Evolutionary conservation across 2,888 invertebrate species (phyloP).

Genomic region (Listrodromus nycthemerus): DNA sequence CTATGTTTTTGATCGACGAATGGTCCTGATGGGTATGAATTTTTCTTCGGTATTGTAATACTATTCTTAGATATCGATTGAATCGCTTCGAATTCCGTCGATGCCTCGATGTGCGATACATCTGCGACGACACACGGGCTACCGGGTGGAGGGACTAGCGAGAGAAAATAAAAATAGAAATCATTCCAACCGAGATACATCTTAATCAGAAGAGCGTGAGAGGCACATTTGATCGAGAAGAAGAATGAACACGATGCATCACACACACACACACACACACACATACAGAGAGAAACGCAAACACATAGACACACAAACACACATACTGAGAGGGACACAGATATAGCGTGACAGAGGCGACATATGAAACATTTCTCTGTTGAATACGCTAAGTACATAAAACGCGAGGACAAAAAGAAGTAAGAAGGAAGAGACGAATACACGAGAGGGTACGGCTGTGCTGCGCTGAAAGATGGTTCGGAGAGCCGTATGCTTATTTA

Average conservation of each 20-base stretch:
- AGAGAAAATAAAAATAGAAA: slow-evolving; percentile 57
- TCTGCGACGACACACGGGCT: slow-evolving; percentile 49
- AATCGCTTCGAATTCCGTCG: slow-evolving; percentile 31
- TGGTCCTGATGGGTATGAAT: slow-evolving; percentile 37
- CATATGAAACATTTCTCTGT: slow-evolving; percentile 64
- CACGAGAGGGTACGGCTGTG: slow-evolving; percentile 59
- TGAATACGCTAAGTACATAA: slow-evolving; percentile 65
- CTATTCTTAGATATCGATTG: slow-evolving; percentile 43
- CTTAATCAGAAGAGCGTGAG: slow-evolving; percentile 50
- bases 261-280: slow-evolving; percentile 74
- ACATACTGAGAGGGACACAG: too few relatives aligned
- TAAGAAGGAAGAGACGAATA: slow-evolving; percentile 53
- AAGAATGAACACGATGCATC: slow-evolving; percentile 67
- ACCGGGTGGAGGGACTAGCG: slow-evolving; percentile 46
- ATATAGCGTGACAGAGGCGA: slow-evolving; percentile 54
- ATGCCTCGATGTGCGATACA: slow-evolving; percentile 54
- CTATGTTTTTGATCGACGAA: slow-evolving; percentile 50
- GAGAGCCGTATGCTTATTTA: slow-evolving; percentile 60
- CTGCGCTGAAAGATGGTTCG: slow-evolving; percentile 61
- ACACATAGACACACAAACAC: slow-evolving; percentile 68
- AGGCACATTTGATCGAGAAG: slow-evolving; percentile 68
- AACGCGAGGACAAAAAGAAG: slow-evolving; percentile 51
- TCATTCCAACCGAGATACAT: slow-evolving; percentile 72
- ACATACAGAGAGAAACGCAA: slow-evolving; percentile 72
- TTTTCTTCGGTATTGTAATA: slow-evolving; percentile 54